A percentile compares a stretch with the other conserved stretches of the same genome.
These are phyloP conservation scores for Hyaena hyaena DNA, from an alignment of 2,113 vertebrate species.

Conservation along the genomic window DNA sequence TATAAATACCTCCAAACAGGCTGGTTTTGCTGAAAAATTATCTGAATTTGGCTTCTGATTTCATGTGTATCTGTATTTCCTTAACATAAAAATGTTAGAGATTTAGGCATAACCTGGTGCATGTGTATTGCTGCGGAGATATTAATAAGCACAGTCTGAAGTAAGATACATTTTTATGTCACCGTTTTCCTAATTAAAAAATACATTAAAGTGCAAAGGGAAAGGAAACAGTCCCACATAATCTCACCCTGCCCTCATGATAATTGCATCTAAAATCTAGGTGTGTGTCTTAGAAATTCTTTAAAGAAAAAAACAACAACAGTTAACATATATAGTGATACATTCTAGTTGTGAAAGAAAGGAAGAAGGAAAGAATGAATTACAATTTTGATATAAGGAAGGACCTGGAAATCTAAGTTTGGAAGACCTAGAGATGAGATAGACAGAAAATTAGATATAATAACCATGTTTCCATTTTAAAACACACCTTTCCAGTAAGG, in stretches of 20 bases:
- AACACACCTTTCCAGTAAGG: conserved; percentile 69
- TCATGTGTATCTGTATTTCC: neutral
- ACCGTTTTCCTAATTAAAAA: neutral
- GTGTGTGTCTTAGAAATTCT: neutral
- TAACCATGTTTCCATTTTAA: conserved; percentile 73
- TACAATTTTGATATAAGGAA: conserved; percentile 55
- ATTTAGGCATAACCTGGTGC: neutral
- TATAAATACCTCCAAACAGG: neutral
- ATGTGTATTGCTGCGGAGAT: neutral
- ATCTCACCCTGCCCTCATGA: neutral
- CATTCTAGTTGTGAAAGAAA: neutral
- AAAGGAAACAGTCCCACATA: neutral
- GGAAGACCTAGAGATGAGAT: conserved; percentile 41
- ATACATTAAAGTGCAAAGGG: conserved; percentile 26
- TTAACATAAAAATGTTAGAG: neutral
- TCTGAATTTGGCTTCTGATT: neutral
- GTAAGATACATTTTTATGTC: neutral
- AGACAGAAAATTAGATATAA: conserved; percentile 78
- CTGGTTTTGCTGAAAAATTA: neutral
- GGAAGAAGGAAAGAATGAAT: neutral
- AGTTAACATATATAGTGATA: conserved; percentile 1
- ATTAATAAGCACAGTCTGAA: neutral
- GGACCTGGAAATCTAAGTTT: conserved; percentile 44
- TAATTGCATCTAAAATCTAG: neutral
- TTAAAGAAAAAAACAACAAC: neutral